These are phyloP conservation scores for Loxodonta africana DNA, from an alignment of 2,113 vertebrate species.

Conservation along the genomic window DNA sequence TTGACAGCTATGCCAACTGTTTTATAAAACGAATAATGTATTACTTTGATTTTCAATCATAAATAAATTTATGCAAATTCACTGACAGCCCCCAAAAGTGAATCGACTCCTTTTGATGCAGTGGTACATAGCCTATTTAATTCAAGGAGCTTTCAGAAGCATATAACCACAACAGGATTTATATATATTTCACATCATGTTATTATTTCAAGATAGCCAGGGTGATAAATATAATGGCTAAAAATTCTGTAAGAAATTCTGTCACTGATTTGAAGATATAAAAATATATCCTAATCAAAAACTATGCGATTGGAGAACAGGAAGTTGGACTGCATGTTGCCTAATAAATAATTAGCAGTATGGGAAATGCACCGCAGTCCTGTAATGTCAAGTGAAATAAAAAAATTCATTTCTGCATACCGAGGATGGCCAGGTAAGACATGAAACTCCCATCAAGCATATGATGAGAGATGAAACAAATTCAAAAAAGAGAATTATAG, in stretches of 20 bases:
- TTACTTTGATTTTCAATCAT: slow-evolving; percentile 71
- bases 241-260: not conserved
- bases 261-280: slow-evolving; percentile 9
- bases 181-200: not conserved
- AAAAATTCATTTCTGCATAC: not conserved
- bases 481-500: not conserved
- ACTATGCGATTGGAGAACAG: not conserved
- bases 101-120: not conserved
- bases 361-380: not conserved
- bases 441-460: not conserved
- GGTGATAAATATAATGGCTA: not conserved
- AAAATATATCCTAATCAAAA: slow-evolving; percentile 36
- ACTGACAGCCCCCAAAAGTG: not conserved
- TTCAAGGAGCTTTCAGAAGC: slow-evolving; percentile 39
- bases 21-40: slow-evolving; percentile 65
- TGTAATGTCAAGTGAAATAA: not conserved
- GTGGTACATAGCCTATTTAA: slow-evolving; percentile 28
- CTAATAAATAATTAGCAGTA: not conserved
- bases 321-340: not conserved
- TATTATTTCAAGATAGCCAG: slow-evolving; percentile 43
- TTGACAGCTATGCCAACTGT: not conserved
- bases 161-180: not conserved
- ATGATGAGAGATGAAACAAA: not conserved
- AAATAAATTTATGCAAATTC: slow-evolving; percentile 54
- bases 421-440: not conserved